Evolutionary conservation across 2,888 invertebrate species (phyloP), one percentile per base, ranked within the genome.

Genomic region (Penaeus monodon): DNA sequence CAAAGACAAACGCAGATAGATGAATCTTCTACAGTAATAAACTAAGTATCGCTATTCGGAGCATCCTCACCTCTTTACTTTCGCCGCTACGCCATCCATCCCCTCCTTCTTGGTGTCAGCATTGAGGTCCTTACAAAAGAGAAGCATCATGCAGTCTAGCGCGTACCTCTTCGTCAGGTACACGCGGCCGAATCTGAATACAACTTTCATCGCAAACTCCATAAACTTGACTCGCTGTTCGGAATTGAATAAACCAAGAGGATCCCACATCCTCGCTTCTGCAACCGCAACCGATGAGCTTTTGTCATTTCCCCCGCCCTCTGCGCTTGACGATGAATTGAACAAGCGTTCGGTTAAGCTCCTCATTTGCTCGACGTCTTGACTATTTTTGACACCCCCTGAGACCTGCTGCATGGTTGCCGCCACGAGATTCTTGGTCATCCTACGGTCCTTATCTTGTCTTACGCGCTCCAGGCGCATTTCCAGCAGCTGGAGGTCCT

Each of bases 61-160:
- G 14, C 57, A 20, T 66, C 27, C 86, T 85, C 74, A 88, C 90
- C 90, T 88, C 74, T 90, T 90, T 29, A 90, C 64, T 49, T 88
- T 88, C 33, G 90, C 85, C 65, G 88, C 85, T 77, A 88, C 83
- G 27, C 85, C 90, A 44, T 88, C 88, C 88, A 87, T 81, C 29
- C 90, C 90, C 20, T 27, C 76, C 33, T 83, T 87, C 77, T 77
- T 88, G 22, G 90, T 33, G 65, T 68, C 79, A 2, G 77, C 66
- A 77, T 90, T 88, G 63, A 90, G 85, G 64, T 90, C 88, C 73
- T 90, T 90, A 78, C 90, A 90, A 74, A 87, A 90, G 33, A 90
- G 88, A 2, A 90, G 81, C 90, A 90, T 88, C 79, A 88, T 83
- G 73, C 90, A 90, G 66, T 90, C 90, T 65, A 90, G 38, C 17